Base-by-base conservation (phyloP, 2,888 invertebrate genomes). In the Leucophenga maculata region DNA sequence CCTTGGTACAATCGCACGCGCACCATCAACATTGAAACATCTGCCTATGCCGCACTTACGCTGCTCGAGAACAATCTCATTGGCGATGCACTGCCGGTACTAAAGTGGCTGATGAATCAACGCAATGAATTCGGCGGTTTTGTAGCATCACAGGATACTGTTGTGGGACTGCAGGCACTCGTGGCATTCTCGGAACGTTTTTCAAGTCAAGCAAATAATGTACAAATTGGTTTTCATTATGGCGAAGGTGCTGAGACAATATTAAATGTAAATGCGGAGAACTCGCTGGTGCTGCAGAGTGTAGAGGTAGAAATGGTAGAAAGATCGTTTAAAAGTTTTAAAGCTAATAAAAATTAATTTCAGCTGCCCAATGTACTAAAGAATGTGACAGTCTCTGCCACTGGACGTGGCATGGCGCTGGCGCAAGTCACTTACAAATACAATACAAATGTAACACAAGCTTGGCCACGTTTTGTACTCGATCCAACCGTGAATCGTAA, bases 401-500 rank as follows among this genome's bases (percentile, higher is more conserved):
- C 92, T 72, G 97, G 97, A 3, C 92, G 91, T 44, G 97, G 97
- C 26, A 90, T 96, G 75, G 95, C 93, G 0, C 86, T 95, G 64
- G 91, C 95, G 66, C 94, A 95, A 82, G 91, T 97, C 22, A 92
- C 93, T 1, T 96, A 95, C 78, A 91, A 91, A 68, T 97, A 95
- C 84, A 94, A 94, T 86, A 92, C 95, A 73, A 95, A 96, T 87
- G 96, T 95, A 16, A 95, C 96, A 1, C 95, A 94, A 32, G 94
- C 96, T 48, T 95, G 95, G 93, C 96, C 97, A 0, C 90, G 95
- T 73, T 97, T 95, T 88, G 94, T 93, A 57, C 90, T 97, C 16
- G 96, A 97, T 90, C 96, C 97, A 9, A 93, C 96, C 78, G 94
- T 97, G 13, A 96, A 96, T 88, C 93, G 93, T 77, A 95, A 94